A percentile compares a stretch with the other conserved stretches of the same genome.
These are phyloP conservation scores for Psylliodes chrysocephalus DNA, from an alignment of 2,888 invertebrate genomes.

Conservation along the genomic window DNA sequence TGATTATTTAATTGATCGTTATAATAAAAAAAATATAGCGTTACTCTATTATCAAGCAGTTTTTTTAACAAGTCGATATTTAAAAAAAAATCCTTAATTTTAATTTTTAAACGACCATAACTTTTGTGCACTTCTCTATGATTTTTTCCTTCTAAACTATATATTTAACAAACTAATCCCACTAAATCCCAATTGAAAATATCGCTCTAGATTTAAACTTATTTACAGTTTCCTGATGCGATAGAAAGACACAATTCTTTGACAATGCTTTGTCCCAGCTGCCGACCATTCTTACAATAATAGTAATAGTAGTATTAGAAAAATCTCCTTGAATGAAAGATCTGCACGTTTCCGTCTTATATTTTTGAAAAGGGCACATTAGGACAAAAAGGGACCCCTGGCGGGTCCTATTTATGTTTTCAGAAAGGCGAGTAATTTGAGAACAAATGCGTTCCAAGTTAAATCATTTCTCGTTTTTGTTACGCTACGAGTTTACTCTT, in stretches of 20 bases:
- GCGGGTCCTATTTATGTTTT: constrained; percentile 36
- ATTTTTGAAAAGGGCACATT: constrained; percentile 31
- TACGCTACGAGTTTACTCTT: no score
- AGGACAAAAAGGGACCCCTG: constrained; percentile 28
- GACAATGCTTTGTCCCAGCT: constrained; percentile 32
- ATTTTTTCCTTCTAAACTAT: no score
- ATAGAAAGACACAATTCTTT: constrained; percentile 22
- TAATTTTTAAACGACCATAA: no score
- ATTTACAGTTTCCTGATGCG: constrained; percentile 24
- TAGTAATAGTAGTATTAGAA: constrained; percentile 41
- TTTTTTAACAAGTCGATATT: no score
- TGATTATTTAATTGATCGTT: no score
- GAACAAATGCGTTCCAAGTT: constrained; percentile 31
- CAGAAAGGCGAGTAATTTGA: constrained; percentile 41
- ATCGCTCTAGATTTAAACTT: constrained; percentile 7
- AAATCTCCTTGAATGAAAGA: constrained; percentile 39
- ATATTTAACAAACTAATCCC: constrained; percentile 1
- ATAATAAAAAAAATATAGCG: no score
- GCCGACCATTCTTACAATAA: constrained; percentile 35
- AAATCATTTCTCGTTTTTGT: no score
- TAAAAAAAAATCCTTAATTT: no score
- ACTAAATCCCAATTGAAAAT: not conserved
- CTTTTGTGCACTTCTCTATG: no score
- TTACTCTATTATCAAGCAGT: no score
- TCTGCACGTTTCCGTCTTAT: constrained; percentile 44